A percentile compares a stretch with the other conserved stretches of the same genome.
Conservation (phyloP, 2,113 vertebrate genomes). For the Ptychochromis oligacanthus region DNA sequence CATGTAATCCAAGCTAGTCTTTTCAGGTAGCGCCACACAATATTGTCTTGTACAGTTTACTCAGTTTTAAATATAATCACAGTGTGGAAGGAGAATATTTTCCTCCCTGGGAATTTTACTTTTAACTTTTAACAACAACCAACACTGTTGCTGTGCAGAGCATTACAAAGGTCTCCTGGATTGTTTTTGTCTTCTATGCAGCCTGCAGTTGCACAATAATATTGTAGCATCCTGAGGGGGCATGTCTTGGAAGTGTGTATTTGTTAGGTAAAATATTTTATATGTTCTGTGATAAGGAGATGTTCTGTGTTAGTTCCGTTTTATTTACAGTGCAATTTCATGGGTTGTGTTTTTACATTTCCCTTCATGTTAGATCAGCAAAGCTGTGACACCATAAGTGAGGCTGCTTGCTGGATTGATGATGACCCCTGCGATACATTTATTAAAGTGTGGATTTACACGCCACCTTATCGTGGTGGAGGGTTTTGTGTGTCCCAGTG, state of each 20-base stretch:
- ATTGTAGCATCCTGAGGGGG: fast-evolving
- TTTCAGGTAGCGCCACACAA: neutral
- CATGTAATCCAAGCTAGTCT: neutral
- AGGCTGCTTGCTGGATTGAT: fast-evolving
- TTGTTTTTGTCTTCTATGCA: neutral
- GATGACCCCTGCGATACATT: neutral
- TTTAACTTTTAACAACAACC: too few relatives aligned
- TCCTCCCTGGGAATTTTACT: fast-evolving
- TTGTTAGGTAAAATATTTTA: neutral
- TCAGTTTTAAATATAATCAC: neutral
- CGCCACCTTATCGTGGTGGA: too few relatives aligned
- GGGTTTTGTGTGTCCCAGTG: too few relatives aligned
- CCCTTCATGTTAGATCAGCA: too few relatives aligned
- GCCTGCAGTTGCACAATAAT: neutral
- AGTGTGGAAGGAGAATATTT: too few relatives aligned
- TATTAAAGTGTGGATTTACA: neutral
- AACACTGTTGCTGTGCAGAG: too few relatives aligned
- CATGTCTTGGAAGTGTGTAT: neutral
- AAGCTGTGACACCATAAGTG: neutral
- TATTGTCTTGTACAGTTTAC: fast-evolving
- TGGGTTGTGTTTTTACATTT: too few relatives aligned
- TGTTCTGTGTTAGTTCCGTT: neutral
- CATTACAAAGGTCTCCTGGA: neutral
- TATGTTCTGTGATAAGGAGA: neutral
- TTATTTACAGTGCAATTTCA: too few relatives aligned